Base-by-base conservation (phyloP, 92 coral and sea anemone species). In the Zoanthus sansibaricus region DNA sequence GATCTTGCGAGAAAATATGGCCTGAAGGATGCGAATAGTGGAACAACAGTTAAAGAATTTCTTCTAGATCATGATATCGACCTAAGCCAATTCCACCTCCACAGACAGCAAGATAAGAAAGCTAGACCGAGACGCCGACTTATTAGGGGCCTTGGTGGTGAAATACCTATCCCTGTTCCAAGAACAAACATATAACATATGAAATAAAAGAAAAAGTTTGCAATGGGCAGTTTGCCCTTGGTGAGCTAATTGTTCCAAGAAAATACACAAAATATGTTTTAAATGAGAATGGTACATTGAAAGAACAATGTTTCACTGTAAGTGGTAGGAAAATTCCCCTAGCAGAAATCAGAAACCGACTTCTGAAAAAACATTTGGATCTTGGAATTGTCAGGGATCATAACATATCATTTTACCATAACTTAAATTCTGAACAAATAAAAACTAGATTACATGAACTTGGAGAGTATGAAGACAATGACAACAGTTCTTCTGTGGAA, bases 201-300 rank as follows among this genome's bases (percentile, higher is more conserved):
- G 44, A 70, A 70, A 25, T 70, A 0, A 70, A 70, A 15, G 46
- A 25, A 5, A 70, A 25, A 33, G 75, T 70, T 70, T 1, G 10
- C 0, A 70, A 70, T 70, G 75, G 75, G 0, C 13, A 70, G 3
- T 70, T 3, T 70, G 42, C 15, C 1, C 75, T 70, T 25, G 75
- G 75, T 7, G 44, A 70, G 45, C 75, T 70, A 1, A 30, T 70
- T 70, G 48, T 70, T 70, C 75, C 75, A 20, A 70, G 75, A 30
- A 70, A 70, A 25, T 70, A 70, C 45, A 70, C 3, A 70, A 70
- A 6, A 9, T 70, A 3, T 25, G 46, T 70, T 70, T 31, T 70
- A 70, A 25, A 25, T 1, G 75, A 70, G 11, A 47, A 70, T 70
- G 75, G 44, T 0, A 70, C 75, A 25, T 3, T 25, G 45, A 70